Conservation (phyloP, 2,797 vertebrate genomes). For the Chelon labrosus region DNA sequence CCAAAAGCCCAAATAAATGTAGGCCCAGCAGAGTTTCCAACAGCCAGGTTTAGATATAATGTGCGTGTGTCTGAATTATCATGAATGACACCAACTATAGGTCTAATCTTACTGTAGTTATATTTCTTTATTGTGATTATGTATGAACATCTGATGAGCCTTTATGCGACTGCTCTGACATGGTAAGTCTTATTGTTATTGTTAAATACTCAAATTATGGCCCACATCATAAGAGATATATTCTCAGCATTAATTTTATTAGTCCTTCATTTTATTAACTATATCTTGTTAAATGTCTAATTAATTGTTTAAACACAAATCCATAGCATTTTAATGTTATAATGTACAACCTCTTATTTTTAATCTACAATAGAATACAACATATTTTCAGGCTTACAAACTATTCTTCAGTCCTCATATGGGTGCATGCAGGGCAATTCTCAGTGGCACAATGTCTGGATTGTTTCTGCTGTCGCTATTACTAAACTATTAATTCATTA, state of each 20-base stretch:
- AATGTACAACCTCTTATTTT: slow-evolving; percentile 3
- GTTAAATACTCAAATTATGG: no score
- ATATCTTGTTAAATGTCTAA: slow-evolving; percentile 2
- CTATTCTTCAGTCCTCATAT: background rate
- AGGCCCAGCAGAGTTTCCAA: background rate
- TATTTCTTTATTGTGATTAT: background rate
- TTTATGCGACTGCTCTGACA: no score
- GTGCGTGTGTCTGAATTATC: background rate
- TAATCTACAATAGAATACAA: background rate
- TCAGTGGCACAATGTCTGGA: background rate
- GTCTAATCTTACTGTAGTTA: background rate
- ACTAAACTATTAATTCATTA: background rate
- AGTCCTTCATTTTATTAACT: background rate
- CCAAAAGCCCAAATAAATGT: background rate
- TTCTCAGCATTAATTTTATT: background rate
- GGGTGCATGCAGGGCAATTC: background rate
- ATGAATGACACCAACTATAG: no score
- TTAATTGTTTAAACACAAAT: slow-evolving; percentile 26
- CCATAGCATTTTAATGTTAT: background rate
- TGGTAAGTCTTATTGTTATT: background rate
- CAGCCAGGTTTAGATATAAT: background rate
- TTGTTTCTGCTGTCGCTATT: background rate
- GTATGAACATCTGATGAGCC: background rate
- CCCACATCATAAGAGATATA: no score
- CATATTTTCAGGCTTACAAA: background rate